Evolutionary conservation across 2,888 invertebrate genomes (phyloP).

Genomic region (Hedychridium roseum): DNA sequence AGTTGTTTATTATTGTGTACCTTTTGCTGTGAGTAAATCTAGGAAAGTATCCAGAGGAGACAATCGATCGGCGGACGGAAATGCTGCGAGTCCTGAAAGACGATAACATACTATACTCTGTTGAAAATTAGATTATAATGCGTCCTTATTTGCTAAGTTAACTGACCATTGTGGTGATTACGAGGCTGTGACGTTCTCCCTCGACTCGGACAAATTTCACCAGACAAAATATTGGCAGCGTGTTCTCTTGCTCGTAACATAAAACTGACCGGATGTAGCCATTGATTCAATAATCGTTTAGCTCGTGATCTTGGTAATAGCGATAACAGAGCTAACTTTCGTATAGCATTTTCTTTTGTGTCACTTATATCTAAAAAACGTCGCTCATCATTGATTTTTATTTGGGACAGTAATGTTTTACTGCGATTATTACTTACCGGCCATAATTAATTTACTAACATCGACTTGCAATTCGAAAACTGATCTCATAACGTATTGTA

Average conservation of each 20-base stretch:
- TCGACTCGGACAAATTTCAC: conserved; percentile 65
- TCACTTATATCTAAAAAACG: conserved; percentile 60
- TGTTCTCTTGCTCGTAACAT: conserved; percentile 83
- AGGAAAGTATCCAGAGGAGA: conserved; percentile 86
- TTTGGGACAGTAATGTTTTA: conserved; percentile 5
- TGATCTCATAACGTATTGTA: conserved; percentile 84
- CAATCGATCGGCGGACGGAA: conserved; percentile 75
- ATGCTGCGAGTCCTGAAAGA: conserved; percentile 73
- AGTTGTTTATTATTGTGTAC: conserved; percentile 40
- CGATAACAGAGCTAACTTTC: conserved; percentile 78
- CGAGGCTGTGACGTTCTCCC: conserved; percentile 54
- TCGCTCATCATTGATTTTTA: conserved; percentile 1
- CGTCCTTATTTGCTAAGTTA: not conserved
- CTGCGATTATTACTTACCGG: conserved; percentile 66
- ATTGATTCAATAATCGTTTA: conserved; percentile 78
- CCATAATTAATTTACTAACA: conserved; percentile 84
- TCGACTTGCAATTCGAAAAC: conserved; percentile 89
- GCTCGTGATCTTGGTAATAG: conserved; percentile 80
- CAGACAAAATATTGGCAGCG: conserved; percentile 80
- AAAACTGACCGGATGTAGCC: conserved; percentile 80
- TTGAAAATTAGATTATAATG: not conserved
- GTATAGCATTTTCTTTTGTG: conserved; percentile 69
- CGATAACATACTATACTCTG: not conserved
- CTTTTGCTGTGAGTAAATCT: conserved; percentile 84
- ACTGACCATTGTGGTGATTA: conserved; percentile 55